These are phyloP conservation scores for Drosophila dives DNA, from an alignment of 2,888 invertebrate species.

Conservation along the genomic window DNA sequence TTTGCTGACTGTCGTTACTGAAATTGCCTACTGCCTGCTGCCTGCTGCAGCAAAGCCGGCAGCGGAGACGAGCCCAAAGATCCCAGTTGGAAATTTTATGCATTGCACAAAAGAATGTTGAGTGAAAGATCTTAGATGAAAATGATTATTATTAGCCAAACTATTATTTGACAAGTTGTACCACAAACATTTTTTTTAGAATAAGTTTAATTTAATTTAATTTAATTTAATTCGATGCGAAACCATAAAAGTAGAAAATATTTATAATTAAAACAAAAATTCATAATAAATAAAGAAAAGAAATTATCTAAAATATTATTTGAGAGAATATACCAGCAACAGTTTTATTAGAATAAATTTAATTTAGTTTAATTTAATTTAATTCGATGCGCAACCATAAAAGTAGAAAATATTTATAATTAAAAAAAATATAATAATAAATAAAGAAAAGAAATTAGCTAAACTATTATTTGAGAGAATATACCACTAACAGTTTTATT, in stretches of 20 bases:
- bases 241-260: background rate
- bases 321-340: no score
- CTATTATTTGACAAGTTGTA: background rate
- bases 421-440: no score
- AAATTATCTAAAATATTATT: no score
- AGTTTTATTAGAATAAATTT: no score
- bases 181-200: background rate
- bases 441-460: background rate
- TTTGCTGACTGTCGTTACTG: constrained; percentile 76
- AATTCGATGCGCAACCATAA: no score
- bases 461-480: background rate
- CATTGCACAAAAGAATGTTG: background rate
- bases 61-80: background rate
- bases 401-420: background rate
- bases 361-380: no score
- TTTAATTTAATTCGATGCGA: background rate
- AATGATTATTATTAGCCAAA: background rate
- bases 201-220: no score
- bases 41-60: constrained; percentile 24
- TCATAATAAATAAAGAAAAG: no score
- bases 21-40: constrained; percentile 71
- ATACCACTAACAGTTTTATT: background rate
- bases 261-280: background rate
- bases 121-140: background rate
- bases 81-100: constrained; percentile 55